A percentile compares a stretch with the other conserved stretches of the same genome.
Evolutionary conservation across 2,797 vertebrate species (phyloP).

Genomic region (Lateolabrax maculatus): DNA sequence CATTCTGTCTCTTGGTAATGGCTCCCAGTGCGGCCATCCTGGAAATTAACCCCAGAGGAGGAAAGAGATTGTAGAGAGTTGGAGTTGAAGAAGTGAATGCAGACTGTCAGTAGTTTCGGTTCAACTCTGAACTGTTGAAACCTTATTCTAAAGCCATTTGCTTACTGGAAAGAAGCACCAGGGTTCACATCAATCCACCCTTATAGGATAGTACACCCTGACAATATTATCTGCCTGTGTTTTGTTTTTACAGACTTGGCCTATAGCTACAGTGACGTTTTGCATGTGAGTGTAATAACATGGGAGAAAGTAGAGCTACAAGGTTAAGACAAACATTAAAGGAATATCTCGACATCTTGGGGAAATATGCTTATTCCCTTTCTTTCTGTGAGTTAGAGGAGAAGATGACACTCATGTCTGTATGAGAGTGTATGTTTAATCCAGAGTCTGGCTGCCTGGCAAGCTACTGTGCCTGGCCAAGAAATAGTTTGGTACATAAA

Average conservation of each 20-base stretch:
- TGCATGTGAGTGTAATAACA: neutral
- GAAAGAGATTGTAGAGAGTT: neutral
- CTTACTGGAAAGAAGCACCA: neutral
- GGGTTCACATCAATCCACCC: neutral
- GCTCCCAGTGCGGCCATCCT: constrained; percentile 25
- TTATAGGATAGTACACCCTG: neutral
- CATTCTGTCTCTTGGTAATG: constrained; percentile 44
- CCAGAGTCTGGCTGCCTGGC: too few species aligned
- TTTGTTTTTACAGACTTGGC: neutral
- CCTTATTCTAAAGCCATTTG: neutral
- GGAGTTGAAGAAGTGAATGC: neutral
- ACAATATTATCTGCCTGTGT: neutral
- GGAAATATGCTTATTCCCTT: neutral
- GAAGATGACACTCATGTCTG: neutral
- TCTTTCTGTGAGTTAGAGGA: neutral
- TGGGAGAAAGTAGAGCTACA: neutral
- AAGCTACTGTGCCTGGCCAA: too few species aligned
- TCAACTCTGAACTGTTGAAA: constrained; percentile 7
- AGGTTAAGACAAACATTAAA: constrained; percentile 4
- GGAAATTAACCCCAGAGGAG: constrained; percentile 33
- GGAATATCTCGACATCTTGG: neutral
- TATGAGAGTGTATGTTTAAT: neutral
- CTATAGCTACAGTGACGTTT: neutral
- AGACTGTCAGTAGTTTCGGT: constrained; percentile 1
- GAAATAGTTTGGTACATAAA: too few species aligned